Evolutionary conservation across 2,888 invertebrate species (phyloP).

Genomic region (Kuschelorhynchus macadamiae): DNA sequence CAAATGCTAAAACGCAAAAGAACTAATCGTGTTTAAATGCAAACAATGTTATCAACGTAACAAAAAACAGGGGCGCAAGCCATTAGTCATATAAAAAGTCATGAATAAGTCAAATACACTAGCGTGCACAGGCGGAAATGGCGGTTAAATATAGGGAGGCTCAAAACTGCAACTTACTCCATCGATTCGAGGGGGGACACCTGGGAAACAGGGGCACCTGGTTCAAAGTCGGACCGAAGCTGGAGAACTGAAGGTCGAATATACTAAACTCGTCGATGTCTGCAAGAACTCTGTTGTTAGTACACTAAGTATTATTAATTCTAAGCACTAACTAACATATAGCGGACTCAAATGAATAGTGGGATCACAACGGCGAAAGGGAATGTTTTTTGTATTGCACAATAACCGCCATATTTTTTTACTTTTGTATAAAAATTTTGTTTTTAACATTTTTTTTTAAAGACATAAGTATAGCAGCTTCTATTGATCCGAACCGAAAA

Average conservation of each 20-base stretch:
- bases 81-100: background rate
- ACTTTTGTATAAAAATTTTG: no score
- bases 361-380: no score
- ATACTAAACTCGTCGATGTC: conserved; percentile 64
- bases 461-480: no score
- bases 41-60: no score
- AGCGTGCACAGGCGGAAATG: conserved; percentile 30
- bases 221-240: conserved; percentile 64
- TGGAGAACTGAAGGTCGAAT: conserved; percentile 66
- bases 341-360: no score
- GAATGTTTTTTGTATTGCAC: no score
- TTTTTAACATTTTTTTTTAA: no score
- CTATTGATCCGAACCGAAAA: no score
- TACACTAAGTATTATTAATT: background rate
- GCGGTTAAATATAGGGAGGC: conserved; percentile 14
- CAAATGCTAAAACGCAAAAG: no score
- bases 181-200: conserved; percentile 63
- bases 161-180: conserved; percentile 64
- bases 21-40: no score
- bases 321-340: no score
- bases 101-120: conserved; percentile 34
- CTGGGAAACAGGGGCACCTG: conserved; percentile 66
- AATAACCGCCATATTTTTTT: no score
- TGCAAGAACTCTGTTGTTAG: conserved; percentile 40
- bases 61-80: conserved; percentile 9